Percentiles rank a stretch among this genome's conserved stretches.
These are phyloP conservation scores for Thalassoma bifasciatum DNA, from an alignment of 2,113 vertebrate species.

Conservation along the genomic window DNA sequence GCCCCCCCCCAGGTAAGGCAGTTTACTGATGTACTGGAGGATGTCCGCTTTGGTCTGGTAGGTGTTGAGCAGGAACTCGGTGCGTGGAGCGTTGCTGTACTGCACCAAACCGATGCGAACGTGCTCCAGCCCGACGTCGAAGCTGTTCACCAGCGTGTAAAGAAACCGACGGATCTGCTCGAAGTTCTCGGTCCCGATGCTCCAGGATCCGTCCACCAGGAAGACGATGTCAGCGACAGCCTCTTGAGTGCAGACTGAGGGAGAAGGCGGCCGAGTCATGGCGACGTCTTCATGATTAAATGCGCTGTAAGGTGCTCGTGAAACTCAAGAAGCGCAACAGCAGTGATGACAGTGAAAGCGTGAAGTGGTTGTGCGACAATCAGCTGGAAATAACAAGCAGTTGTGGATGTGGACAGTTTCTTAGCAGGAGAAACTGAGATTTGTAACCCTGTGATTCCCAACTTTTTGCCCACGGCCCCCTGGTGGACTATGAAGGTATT, in stretches of 20 bases:
- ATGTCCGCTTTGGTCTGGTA: constrained; percentile 79
- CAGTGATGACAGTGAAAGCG: constrained; percentile 20
- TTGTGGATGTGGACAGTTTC: too few relatives aligned
- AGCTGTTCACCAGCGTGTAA: constrained; percentile 86
- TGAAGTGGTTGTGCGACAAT: background rate
- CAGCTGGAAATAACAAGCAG: background rate
- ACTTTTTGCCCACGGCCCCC: too few relatives aligned
- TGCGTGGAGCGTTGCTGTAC: constrained; percentile 86
- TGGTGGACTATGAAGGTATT: too few relatives aligned
- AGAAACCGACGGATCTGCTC: constrained; percentile 89
- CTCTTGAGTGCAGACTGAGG: constrained; percentile 88
- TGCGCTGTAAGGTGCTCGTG: background rate
- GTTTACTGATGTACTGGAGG: constrained; percentile 83
- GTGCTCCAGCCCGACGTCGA: constrained; percentile 84
- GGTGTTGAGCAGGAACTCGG: constrained; percentile 91
- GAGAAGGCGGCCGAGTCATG: constrained; percentile 69
- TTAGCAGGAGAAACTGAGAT: too few relatives aligned
- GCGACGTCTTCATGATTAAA: background rate
- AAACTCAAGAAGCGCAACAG: background rate
- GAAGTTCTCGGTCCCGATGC: constrained; percentile 88
- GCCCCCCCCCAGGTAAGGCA: constrained; percentile 86
- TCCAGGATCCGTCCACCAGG: constrained; percentile 94
- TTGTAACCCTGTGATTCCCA: too few relatives aligned
- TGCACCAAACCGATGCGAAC: constrained; percentile 90
- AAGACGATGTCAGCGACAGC: constrained; percentile 92